phyloP scores from a whole-genome alignment of 2,888 invertebrate genomes.

The Smittia aterrima region DNA sequence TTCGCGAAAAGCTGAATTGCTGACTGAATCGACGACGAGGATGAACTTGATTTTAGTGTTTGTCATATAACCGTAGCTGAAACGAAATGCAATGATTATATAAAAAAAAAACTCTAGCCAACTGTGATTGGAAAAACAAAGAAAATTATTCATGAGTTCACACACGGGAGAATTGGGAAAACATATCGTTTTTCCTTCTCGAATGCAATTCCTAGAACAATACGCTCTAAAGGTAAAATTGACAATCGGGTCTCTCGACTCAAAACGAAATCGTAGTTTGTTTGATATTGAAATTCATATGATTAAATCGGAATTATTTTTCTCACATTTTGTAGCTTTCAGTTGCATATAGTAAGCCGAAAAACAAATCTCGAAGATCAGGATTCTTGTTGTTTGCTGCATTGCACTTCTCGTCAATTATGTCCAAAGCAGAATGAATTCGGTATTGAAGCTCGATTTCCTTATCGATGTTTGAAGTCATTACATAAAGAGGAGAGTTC shows the following conservation, averaged over 20 bases:
- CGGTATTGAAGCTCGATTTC: conserved; percentile 90
- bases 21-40: conserved; percentile 82
- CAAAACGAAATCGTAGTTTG: no score
- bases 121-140: background rate
- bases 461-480: conserved; percentile 71
- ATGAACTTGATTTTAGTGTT: conserved; percentile 95
- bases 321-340: conserved; percentile 95
- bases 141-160: background rate
- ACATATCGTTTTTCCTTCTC: no score
- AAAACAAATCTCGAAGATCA: conserved; percentile 77
- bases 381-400: conserved; percentile 55
- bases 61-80: conserved; percentile 93
- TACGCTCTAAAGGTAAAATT: no score
- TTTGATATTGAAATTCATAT: no score
- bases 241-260: no score
- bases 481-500: conserved; percentile 91
- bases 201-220: no score
- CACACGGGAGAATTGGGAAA: conserved; percentile 37
- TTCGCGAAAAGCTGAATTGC: conserved; percentile 83
- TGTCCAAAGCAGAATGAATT: conserved; percentile 72
- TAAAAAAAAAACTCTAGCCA: no score
- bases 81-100: no score
- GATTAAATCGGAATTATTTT: no score
- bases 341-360: conserved; percentile 87
- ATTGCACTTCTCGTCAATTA: conserved; percentile 54